Conservation (phyloP, 2,797 vertebrate species). For the Semaprochilodus insignis region DNA sequence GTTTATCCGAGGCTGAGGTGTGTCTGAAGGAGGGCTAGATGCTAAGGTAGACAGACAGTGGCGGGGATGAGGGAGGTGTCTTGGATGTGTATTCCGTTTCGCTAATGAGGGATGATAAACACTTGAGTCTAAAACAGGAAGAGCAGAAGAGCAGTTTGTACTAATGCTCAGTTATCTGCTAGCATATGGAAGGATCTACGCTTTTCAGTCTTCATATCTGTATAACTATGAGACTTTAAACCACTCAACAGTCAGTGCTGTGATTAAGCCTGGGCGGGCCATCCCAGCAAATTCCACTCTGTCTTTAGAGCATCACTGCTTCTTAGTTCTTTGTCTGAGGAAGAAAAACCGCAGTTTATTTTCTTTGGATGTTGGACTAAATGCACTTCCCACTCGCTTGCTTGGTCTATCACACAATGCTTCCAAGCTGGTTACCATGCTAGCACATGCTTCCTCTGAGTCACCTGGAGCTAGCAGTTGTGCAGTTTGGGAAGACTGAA, state of each 20-base stretch:
- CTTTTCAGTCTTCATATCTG: background rate
- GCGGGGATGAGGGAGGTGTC: background rate
- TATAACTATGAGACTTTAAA: background rate
- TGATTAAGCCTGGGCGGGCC: background rate
- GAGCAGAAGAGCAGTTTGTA: background rate
- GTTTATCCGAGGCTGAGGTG: conserved; percentile 25
- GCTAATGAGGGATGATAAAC: conserved; percentile 10
- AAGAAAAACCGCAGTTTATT: too few species aligned
- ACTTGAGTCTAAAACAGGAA: background rate
- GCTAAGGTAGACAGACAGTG: background rate
- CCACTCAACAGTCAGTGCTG: background rate
- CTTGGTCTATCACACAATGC: too few species aligned
- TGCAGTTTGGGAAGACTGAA: too few species aligned
- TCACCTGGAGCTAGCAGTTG: too few species aligned
- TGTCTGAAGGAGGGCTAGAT: background rate
- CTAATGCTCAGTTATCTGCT: background rate
- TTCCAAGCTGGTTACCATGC: too few species aligned
- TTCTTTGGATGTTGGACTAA: too few species aligned
- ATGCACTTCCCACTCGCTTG: too few species aligned
- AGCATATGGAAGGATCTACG: background rate
- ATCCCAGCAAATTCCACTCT: too few species aligned
- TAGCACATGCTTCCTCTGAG: too few species aligned
- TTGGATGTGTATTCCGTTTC: background rate
- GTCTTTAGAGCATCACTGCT: too few species aligned
- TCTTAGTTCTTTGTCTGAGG: too few species aligned